Evolutionary conservation across 2,113 vertebrate species (phyloP), one percentile per base, ranked within the genome.

Genomic region (Oxyura jamaicensis): DNA sequence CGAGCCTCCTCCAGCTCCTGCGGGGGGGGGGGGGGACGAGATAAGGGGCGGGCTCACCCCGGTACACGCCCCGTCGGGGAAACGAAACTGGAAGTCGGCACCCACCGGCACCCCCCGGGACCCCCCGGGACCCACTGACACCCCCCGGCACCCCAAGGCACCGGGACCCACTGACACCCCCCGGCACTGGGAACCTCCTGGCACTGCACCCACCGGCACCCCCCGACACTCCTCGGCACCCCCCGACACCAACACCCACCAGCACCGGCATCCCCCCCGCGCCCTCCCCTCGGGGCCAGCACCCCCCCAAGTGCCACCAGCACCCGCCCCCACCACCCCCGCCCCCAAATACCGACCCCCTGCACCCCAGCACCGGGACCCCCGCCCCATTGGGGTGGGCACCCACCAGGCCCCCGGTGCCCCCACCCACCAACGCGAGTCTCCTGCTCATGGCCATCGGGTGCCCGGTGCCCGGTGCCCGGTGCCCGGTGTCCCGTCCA

Each of bases 1-100:
- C 83, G 91, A 31, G 48, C 89, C 4, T 84, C 91, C 22, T 93
- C 83, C 94, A 98, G 67, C 86, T 98, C 98, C 98, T 98, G 91
- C 15, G 72, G 56, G 18, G n/a, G n/a, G n/a, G n/a, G n/a, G n/a
- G n/a, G n/a, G n/a, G 20, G 5, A 11, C 68, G 8, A 16, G 22
- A 36, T 22, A n/a, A 25, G 36, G 39, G 39, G 18, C 4, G 6
- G 46, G 59, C 46, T 23, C 48, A 50, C 48, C 48, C 22, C 48
- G 11, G 48, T 22, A 50, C 48, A 12, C 48, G 63, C 59, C 59
- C n/a, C 19, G 58, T 10, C 44, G 23, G 73, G 53, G 91, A 95
- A 95, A 78, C 50, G 91, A 91, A 95, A 95, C 83, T 5, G 58
- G 35, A n/a, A 56, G 46, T 48, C 20, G 20, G 46, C 46, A 48